phyloP scores from a whole-genome alignment of 2,888 invertebrate species.

The Caenorhabditis virilis region DNA sequence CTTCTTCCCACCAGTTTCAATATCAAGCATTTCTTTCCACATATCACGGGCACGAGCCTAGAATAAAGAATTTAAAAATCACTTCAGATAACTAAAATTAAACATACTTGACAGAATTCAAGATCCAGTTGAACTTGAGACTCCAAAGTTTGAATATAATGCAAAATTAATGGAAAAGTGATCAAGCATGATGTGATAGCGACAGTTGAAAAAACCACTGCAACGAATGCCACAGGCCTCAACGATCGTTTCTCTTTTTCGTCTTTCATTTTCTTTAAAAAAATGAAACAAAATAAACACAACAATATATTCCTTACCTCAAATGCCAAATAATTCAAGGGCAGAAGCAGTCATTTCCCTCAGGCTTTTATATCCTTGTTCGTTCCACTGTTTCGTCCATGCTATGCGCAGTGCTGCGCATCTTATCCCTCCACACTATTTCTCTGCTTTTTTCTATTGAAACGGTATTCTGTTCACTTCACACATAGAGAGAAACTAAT shows the following conservation, averaged over 20 bases:
- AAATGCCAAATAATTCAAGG: neutral
- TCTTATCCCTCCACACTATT: slow-evolving; percentile 5
- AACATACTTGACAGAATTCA: slow-evolving; percentile 65
- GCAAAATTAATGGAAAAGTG: slow-evolving; percentile 67
- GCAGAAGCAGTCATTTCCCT: too few species aligned
- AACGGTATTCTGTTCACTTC: slow-evolving; percentile 38
- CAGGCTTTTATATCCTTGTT: slow-evolving; percentile 22
- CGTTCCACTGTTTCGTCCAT: slow-evolving; percentile 37
- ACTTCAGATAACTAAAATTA: neutral
- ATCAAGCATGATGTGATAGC: slow-evolving; percentile 63
- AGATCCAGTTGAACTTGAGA: slow-evolving; percentile 65
- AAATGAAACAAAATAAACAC: neutral
- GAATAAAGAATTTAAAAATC: slow-evolving; percentile 4
- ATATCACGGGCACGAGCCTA: slow-evolving; percentile 67
- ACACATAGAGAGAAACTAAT: slow-evolving; percentile 15
- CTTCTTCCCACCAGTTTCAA: slow-evolving; percentile 60
- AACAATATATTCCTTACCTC: slow-evolving; percentile 1
- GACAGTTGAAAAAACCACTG: slow-evolving; percentile 67
- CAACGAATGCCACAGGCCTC: slow-evolving; percentile 64
- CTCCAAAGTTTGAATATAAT: slow-evolving; percentile 68
- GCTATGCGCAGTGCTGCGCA: slow-evolving; percentile 19
- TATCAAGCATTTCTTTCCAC: slow-evolving; percentile 69
- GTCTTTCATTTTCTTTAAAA: slow-evolving; percentile 35
- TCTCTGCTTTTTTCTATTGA: slow-evolving; percentile 1
- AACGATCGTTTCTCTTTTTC: slow-evolving; percentile 52